phyloP scores from a whole-genome alignment of 1,140 invertebrate species.

The Bombus ignitus region DNA sequence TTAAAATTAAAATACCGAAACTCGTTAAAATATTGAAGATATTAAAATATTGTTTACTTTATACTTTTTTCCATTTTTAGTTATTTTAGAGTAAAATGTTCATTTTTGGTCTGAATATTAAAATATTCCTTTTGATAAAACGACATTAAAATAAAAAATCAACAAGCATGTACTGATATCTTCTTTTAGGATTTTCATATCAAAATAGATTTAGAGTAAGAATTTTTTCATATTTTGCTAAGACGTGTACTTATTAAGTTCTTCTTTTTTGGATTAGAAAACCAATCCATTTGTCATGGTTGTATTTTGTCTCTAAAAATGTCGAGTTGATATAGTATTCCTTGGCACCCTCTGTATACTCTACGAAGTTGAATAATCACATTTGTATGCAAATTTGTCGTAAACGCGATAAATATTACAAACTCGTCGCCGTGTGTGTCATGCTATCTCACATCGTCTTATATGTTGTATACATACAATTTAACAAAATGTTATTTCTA shows the following conservation, averaged over 20 bases:
- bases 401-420: neutral
- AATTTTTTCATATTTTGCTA: neutral
- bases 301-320: neutral
- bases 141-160: too few relatives aligned
- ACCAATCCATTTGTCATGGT: neutral
- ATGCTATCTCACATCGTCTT: neutral
- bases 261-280: neutral
- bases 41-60: too few relatives aligned
- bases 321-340: neutral
- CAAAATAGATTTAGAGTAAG: too few relatives aligned
- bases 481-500: neutral
- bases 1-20: too few relatives aligned
- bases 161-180: too few relatives aligned
- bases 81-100: too few relatives aligned
- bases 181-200: too few relatives aligned
- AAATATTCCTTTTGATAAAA: too few relatives aligned
- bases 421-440: neutral
- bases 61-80: too few relatives aligned
- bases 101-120: too few relatives aligned
- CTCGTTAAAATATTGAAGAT: too few relatives aligned
- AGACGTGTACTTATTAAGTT: neutral
- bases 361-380: neutral
- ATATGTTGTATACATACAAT: neutral
- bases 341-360: neutral
- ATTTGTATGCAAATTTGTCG: neutral